Conservation (phyloP, 1,140 invertebrate species). For the Drosophila teissieri region DNA sequence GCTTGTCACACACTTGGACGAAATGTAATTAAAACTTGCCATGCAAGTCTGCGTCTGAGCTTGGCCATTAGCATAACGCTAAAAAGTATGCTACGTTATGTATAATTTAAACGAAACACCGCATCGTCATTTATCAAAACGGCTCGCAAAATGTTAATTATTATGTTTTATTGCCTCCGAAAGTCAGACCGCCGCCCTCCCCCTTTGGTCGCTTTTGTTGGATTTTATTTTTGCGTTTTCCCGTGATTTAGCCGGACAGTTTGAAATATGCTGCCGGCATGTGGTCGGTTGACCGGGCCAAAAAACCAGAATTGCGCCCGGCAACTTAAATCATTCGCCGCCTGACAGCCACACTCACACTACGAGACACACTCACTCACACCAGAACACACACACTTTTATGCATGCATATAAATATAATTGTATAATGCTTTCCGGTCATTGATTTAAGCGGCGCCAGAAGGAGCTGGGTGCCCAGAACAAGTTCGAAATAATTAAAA, state of each 20-base stretch:
- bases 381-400: conserved; percentile 2
- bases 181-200: background rate
- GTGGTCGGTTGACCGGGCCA: conserved; percentile 46
- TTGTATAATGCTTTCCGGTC: conserved; percentile 58
- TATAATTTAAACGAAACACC: conserved; percentile 62
- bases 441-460: conserved; percentile 52
- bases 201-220: background rate
- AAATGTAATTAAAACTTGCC: conserved; percentile 80
- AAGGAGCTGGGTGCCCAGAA: conserved; percentile 11
- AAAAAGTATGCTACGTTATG: conserved; percentile 62
- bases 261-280: conserved; percentile 69
- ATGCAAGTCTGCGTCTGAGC: conserved; percentile 76
- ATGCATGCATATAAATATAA: conserved; percentile 38
- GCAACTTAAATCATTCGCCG: conserved; percentile 57
- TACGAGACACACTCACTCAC: background rate
- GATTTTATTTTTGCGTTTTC: conserved; percentile 25
- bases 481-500: conserved; percentile 52
- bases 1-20: conserved; percentile 55
- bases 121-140: conserved; percentile 74
- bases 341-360: conserved; percentile 27
- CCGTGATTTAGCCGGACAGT: conserved; percentile 63
- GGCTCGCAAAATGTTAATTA: conserved; percentile 75
- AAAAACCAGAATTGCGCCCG: conserved; percentile 25
- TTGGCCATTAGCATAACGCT: conserved; percentile 70
- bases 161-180: conserved; percentile 71